Percentiles rank a stretch among this genome's conserved stretches.
phyloP scores from a whole-genome alignment of 2,797 vertebrate genomes.

The Caiman crocodilus region DNA sequence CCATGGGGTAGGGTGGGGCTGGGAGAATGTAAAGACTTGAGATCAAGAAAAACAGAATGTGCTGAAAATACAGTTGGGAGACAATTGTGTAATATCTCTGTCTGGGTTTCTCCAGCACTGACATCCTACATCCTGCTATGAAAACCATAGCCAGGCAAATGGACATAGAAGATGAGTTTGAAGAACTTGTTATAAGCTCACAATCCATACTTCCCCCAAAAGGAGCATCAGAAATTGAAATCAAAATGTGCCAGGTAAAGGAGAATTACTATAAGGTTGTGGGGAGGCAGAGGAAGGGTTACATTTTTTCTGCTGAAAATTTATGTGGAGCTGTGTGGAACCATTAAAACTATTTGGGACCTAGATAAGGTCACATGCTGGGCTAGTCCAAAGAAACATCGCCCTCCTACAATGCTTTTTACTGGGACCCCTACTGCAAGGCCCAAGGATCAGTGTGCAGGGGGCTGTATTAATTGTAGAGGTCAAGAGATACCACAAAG shows the following conservation, averaged over 20 bases:
- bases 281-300: rapidly evolving
- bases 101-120: constrained; percentile 71
- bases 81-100: neutral
- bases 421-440: neutral
- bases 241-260: constrained; percentile 83
- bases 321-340: neutral
- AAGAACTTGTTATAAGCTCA: constrained; percentile 69
- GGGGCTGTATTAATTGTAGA: neutral
- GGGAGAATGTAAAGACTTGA: neutral
- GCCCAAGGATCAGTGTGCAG: neutral
- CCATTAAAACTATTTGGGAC: neutral
- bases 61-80: constrained; percentile 6
- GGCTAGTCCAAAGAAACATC: neutral
- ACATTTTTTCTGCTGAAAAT: neutral
- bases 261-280: rapidly evolving
- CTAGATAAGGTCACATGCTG: rapidly evolving
- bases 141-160: constrained; percentile 75
- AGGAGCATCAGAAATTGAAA: constrained; percentile 82
- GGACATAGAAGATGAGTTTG: constrained; percentile 79
- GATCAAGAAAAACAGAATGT: neutral
- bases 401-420: rapidly evolving
- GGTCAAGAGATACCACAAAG: neutral
- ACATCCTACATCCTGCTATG: constrained; percentile 81
- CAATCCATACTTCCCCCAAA: constrained; percentile 75
- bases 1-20: neutral